Base-by-base conservation (phyloP, 92 coral and sea anemone species). In the Siderastrea siderea region DNA sequence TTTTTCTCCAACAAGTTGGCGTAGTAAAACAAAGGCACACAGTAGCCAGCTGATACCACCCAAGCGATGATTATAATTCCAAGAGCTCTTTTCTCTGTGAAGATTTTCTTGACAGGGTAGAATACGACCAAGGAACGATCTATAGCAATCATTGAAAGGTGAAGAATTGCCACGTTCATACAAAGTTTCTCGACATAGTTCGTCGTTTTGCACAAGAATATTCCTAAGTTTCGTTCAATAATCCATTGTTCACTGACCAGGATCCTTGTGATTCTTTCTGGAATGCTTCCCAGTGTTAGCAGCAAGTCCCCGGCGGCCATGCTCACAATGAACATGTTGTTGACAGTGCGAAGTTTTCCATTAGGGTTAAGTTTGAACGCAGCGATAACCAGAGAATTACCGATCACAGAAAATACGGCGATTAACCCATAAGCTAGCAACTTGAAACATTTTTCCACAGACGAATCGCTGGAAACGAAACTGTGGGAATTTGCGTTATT, bases 1-100 rank as follows among this genome's bases (percentile, higher is more conserved):
- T 66, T 69, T 67, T 70, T 43, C 78, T 82, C 68, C 83, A 70
- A 38, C 63, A 77, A 58, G 52, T 86, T 78, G 19, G 90, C 93
- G 47, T 77, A 93, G 89, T 96, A 96, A 6, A 96, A 91, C 43
- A 95, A 88, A 47, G 99, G 99, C 47, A 91, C 92, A 84, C 98
- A 92, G 79, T 88, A 94, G 2, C 69, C 70, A 50, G 85, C 87
- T 4, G 98, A 84, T 26, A 82, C 77, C 3, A 93, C 26, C 99
- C 99, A 96, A 48, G 93, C 87, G 6, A 78, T 57, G 16, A 87
- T 60, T n/a, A 95, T 91, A 11, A 78, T 43, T 11, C 67, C 48
- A 38, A 78, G 72, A 3, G 92, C 87, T 43, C 65, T 70, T 49
- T 71, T 83, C 43, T 67, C 64, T 53, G 83, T 90, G 71, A 83